Evolutionary conservation across 2,797 vertebrate species (phyloP).

Genomic region (Anomalospiza imberbis): DNA sequence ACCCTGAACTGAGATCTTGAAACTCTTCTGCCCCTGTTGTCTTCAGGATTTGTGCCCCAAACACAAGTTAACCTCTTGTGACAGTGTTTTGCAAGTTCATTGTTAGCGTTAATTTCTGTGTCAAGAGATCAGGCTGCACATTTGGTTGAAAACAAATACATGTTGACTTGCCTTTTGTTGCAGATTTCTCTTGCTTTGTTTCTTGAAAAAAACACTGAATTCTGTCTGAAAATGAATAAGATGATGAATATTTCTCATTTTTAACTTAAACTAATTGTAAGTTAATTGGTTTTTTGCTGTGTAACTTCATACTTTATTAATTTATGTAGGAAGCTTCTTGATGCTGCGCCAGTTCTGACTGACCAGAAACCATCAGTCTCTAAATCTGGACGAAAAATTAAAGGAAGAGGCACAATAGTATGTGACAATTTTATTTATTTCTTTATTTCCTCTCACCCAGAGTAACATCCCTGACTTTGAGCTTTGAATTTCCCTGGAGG

Average conservation of each 20-base stretch:
- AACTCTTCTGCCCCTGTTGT: not conserved
- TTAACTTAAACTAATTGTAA: not conserved
- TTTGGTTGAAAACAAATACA: not conserved
- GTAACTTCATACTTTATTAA: not conserved
- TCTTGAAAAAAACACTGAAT: not conserved
- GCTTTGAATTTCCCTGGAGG: not conserved
- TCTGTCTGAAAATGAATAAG: not conserved
- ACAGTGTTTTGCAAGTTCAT: not conserved
- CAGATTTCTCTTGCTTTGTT: not conserved
- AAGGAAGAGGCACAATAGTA: conserved; percentile 97
- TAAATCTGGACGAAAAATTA: conserved; percentile 96
- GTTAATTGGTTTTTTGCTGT: not conserved
- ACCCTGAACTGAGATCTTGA: not conserved
- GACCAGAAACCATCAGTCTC: conserved; percentile 92
- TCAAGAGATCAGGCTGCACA: not conserved
- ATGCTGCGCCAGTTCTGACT: conserved; percentile 66
- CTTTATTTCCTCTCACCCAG: not conserved
- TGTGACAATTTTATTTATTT: conserved; percentile 21
- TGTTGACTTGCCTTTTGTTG: not conserved
- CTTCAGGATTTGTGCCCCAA: not conserved
- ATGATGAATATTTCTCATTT: not conserved
- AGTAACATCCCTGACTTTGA: not conserved
- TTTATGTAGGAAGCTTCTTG: conserved; percentile 79
- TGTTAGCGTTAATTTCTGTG: not conserved
- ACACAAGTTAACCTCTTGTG: not conserved